Evolutionary conservation across 2,888 invertebrate genomes (phyloP).

Genomic region (Polyploca ridens): DNA sequence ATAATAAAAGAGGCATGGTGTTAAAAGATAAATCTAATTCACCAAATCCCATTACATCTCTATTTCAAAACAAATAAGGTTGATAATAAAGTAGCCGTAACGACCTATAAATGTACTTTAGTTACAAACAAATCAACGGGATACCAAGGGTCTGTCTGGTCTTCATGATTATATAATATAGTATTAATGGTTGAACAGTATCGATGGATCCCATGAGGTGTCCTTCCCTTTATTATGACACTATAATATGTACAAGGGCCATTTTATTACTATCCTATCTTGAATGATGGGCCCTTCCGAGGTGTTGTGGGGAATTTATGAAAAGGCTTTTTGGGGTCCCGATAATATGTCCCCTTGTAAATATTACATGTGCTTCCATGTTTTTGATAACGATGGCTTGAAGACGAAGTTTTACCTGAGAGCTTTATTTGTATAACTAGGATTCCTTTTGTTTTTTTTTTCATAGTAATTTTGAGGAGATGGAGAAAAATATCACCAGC

Average conservation of each 20-base stretch:
- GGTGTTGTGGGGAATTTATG: conserved; percentile 66
- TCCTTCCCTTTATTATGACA: conserved; percentile 67
- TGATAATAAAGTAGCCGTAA: neutral
- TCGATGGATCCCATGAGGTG: conserved; percentile 73
- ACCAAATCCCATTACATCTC: neutral
- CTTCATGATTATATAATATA: conserved; percentile 56
- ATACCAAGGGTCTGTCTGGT: conserved; percentile 24
- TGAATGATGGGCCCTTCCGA: conserved; percentile 61
- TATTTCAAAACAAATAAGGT: neutral
- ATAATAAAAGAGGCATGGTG: too few relatives aligned
- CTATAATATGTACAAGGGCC: conserved; percentile 74
- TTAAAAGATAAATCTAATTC: too few relatives aligned
- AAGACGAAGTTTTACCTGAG: conserved; percentile 24
- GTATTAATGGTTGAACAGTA: conserved; percentile 75
- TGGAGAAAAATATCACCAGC: too few relatives aligned
- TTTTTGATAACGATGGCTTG: conserved; percentile 35
- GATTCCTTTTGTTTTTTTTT: neutral
- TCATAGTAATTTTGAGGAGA: too few relatives aligned
- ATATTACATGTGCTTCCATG: conserved; percentile 47
- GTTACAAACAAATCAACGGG: conserved; percentile 32
- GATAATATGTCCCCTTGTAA: conserved; percentile 54
- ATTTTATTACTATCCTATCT: conserved; percentile 74
- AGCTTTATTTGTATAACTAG: conserved; percentile 10
- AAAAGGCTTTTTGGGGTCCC: conserved; percentile 56
- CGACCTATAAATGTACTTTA: neutral